Conservation (phyloP, 1,140 invertebrate genomes). For the Rhopalosiphum padi region DNA sequence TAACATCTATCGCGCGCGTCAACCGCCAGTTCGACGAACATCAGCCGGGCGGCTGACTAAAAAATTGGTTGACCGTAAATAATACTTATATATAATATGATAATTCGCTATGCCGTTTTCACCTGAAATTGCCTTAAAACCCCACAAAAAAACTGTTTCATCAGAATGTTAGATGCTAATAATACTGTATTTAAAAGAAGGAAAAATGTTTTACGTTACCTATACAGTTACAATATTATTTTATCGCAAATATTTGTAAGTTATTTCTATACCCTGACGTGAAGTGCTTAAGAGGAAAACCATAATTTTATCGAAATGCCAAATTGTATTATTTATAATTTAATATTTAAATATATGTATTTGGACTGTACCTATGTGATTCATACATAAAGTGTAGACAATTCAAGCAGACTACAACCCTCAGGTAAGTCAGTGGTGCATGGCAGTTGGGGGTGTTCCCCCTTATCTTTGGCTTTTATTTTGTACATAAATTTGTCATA, state of each 20-base stretch:
- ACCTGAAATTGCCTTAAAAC: background rate
- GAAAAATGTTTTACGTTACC: background rate
- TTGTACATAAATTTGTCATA: too few species aligned
- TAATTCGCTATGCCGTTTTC: background rate
- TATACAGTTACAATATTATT: background rate
- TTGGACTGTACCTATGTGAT: background rate
- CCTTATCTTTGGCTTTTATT: too few species aligned
- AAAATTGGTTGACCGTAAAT: conserved; percentile 31
- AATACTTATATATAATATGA: background rate
- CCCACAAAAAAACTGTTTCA: background rate
- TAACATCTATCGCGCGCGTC: conserved; percentile 5
- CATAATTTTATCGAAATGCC: background rate
- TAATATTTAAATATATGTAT: background rate
- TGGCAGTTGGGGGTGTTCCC: too few species aligned
- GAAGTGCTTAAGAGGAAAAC: background rate
- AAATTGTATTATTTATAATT: background rate
- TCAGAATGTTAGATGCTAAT: background rate
- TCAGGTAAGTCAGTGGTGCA: background rate
- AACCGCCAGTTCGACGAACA: background rate
- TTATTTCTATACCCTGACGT: too few species aligned
- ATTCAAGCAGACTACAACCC: background rate
- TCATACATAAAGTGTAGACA: background rate
- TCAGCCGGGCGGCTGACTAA: background rate
- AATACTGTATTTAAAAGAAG: background rate
- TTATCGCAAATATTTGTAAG: background rate